Percentiles rank a stretch among this genome's conserved stretches.
Conservation (phyloP, 1,140 invertebrate genomes). For the Platorchestia sp. region DNA sequence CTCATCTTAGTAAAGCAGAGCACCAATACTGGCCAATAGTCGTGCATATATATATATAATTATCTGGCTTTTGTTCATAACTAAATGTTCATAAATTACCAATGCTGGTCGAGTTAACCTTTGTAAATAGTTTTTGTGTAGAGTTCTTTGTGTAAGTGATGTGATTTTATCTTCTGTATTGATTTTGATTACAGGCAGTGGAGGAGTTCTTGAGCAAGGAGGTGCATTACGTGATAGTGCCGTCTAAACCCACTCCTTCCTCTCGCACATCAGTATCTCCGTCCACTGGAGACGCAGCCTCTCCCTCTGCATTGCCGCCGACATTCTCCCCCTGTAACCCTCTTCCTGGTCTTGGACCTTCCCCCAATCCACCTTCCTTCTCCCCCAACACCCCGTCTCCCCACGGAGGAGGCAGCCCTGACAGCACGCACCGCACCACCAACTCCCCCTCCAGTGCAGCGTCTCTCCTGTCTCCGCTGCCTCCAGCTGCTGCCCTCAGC, state of each 20-base stretch:
- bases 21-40: too few species aligned
- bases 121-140: too few species aligned
- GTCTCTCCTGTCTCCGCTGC: not conserved
- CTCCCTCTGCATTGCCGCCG: not conserved
- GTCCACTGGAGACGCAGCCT: not conserved
- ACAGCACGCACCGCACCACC: not conserved
- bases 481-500: not conserved
- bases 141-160: too few species aligned
- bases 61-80: too few species aligned
- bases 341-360: not conserved
- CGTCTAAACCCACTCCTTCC: not conserved
- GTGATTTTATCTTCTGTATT: not conserved
- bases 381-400: not conserved
- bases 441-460: not conserved
- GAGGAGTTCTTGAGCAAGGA: conserved; percentile 12
- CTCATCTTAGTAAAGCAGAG: too few species aligned
- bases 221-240: not conserved
- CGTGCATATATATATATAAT: too few species aligned
- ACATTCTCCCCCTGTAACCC: not conserved
- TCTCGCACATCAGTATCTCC: not conserved
- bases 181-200: not conserved
- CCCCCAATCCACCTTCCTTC: not conserved
- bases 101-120: too few species aligned
- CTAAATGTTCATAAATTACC: too few species aligned
- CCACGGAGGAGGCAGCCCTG: not conserved